Evolutionary conservation across 2,797 vertebrate species (phyloP), one percentile per base, ranked within the genome.

Genomic region (Sebastes reedi): DNA sequence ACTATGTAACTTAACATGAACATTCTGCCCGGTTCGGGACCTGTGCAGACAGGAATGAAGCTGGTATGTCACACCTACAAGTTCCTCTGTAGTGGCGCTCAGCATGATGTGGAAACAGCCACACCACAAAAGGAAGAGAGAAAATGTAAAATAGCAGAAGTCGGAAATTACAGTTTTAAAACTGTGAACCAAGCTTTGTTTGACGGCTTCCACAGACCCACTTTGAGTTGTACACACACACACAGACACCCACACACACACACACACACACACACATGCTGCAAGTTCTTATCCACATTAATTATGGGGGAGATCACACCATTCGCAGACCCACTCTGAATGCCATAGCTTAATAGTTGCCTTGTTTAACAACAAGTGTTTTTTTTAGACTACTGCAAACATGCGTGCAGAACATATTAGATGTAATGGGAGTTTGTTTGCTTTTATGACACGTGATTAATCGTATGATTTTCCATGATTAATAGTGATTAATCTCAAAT

Each of bases 91-190:
- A 25, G 11, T 24, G 0, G 22, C 50, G 64, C 84, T 61, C 72
- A 83, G 67, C 80, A 32, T 65, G 68, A 67, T 78, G 72, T 80
- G 83, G 88, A 93, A 92, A 71, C 75, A 83, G 56, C 42, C 60
- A 50, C 58, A 75, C 75, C 68, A 79, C 70, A 88, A 88, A 86
- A 74, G 86, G 88, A 94, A 92, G 84, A 89, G 82, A 90, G 73
- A 89, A 85, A 90, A 85, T 83, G 81, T 87, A 87, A 81, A 90
- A 92, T 84, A 92, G 84, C 66, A 83, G 88, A 90, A 91, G 89
- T 89, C 32, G 30, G 80, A 93, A 80, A 85, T 72, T 58, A 64
- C 83, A 60, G 58, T 79, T 77, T 67, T 79, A 74, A 85, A 83
- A 64, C 22, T 65, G 58, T 68, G 64, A 64, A 61, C 64, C 8